Evolutionary conservation across 2,113 vertebrate genomes (phyloP).

Genomic region (Bettongia penicillata): DNA sequence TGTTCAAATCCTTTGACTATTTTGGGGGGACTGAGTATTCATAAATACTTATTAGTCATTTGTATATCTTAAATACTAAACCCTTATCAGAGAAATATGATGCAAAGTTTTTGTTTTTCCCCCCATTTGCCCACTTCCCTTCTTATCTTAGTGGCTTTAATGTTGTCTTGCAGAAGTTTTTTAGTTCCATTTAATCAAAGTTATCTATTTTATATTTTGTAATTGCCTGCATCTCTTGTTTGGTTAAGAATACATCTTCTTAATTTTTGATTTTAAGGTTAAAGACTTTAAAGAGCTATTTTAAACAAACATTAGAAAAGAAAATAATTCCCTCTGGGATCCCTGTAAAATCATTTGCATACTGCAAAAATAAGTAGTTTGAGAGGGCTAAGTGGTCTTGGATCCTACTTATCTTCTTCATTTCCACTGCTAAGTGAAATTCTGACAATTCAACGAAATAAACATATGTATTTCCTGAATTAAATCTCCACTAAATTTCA

Average conservation of each 20-base stretch:
- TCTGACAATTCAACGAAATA: conserved; percentile 29
- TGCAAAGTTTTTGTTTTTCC: not conserved
- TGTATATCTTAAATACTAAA: not conserved
- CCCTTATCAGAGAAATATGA: not conserved
- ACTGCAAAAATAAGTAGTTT: conserved; percentile 6
- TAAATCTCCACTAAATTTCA: conserved; percentile 21
- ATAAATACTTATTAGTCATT: not conserved
- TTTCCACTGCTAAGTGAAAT: conserved; percentile 11
- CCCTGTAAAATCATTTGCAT: conserved; percentile 14
- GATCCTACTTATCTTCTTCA: not conserved
- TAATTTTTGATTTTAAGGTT: conserved; percentile 65
- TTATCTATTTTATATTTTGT: not conserved
- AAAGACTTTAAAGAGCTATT: conserved; percentile 41
- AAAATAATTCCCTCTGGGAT: not conserved
- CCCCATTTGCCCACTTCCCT: not conserved
- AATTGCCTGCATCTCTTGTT: not conserved
- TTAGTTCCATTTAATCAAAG: not conserved
- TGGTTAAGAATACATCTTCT: not conserved
- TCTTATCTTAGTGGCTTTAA: not conserved
- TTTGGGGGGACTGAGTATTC: not conserved
- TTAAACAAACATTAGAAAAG: conserved; percentile 14
- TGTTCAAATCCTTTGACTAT: not conserved
- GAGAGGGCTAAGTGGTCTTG: not conserved
- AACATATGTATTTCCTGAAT: conserved; percentile 31
- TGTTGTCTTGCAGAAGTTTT: not conserved